Evolutionary conservation across 2,888 invertebrate species (phyloP), one percentile per base, ranked within the genome.

Genomic region (Aleiodes testaceus): DNA sequence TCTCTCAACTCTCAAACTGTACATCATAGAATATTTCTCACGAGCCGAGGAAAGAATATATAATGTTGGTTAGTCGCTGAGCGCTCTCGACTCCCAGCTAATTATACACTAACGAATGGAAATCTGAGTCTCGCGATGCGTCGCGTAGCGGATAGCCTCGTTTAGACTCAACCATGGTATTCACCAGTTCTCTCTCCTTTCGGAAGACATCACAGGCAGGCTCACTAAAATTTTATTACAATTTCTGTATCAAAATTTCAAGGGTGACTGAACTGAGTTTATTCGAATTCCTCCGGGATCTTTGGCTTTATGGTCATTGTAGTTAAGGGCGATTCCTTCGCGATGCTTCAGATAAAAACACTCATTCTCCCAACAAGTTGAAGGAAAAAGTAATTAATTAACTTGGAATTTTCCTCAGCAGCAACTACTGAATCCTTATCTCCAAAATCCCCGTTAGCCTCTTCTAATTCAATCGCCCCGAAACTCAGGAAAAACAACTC

Each of bases 71-170:
- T 20, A 55, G 59, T 66, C 70, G 66, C 47, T 42, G 59, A 59
- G 59, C 65, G 66, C 66, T 66, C 70, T 70, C 70, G 42, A 66
- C 77, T 79, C 78, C 71, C 75, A 75, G 74, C 76, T 78, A 80
- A 81, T 81, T 81, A 81, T 55, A 70, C 66, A 75, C 75, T 78
- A 81, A 79, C 74, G 76, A 81, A 79, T 80, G 78, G 81, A 81
- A 81, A 81, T 80, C 75, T 74, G 74, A 78, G 74, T 73, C 69
- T 52, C 45, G 67, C 45, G 55, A 65, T 65, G 55, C 47, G 55
- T 71, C 66, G 55, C 45, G 36, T 65, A 55, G 65, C 53, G 65
- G 70, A 70, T 65, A 65, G 64, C 59, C 65, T 65, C 70, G 36
- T 70, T 70, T 65, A 55, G 22, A 67, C 53, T 59, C 53, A 52